Conservation (phyloP, 64 coral and sea anemone species). For the Stylophora pistillata region DNA sequence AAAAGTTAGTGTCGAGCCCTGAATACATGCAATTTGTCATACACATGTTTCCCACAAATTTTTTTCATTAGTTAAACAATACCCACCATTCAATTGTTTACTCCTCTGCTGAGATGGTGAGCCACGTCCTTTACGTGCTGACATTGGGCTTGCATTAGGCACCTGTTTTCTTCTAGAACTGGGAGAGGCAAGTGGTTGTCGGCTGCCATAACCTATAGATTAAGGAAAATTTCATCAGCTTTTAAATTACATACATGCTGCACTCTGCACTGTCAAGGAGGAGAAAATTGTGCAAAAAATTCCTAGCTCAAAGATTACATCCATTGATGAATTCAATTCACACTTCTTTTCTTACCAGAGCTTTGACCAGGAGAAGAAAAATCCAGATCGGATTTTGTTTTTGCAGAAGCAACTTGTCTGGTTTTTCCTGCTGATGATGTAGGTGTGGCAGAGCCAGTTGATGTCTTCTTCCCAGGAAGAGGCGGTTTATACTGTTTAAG, state of each 20-base stretch:
- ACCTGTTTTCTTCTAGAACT: constrained; percentile 21
- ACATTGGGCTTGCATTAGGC: background rate
- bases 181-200: constrained; percentile 23
- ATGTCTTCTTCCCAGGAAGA: constrained; percentile 58
- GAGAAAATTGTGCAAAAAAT: too few relatives aligned
- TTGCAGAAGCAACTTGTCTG: constrained; percentile 32
- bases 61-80: background rate
- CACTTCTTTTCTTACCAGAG: constrained; percentile 27
- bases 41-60: background rate
- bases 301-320: too few relatives aligned
- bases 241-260: too few relatives aligned
- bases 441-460: constrained; percentile 36
- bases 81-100: background rate
- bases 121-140: background rate
- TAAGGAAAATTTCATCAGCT: background rate
- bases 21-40: too few relatives aligned
- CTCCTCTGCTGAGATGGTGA: constrained; percentile 19
- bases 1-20: too few relatives aligned
- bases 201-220: background rate
- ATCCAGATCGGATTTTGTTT: background rate
- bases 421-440: constrained; percentile 30
- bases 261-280: too few relatives aligned
- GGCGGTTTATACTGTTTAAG: constrained; percentile 78
- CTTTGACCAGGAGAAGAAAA: constrained; percentile 24
- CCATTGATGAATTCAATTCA: too few relatives aligned